Base-by-base conservation (phyloP, 2,888 invertebrate species). In the Allygus modestus region DNA sequence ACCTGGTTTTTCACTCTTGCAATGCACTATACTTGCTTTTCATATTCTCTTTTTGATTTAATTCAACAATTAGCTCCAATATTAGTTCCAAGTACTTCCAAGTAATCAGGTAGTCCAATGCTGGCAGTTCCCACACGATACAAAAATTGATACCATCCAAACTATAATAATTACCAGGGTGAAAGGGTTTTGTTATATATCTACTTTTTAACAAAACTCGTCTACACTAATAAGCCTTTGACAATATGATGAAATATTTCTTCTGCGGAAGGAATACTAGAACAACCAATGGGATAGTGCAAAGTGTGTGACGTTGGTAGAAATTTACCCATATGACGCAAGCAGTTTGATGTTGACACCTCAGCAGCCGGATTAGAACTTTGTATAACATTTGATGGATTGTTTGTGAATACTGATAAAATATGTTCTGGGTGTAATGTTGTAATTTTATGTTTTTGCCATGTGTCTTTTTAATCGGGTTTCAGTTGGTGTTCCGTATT, bases 301-400 rank as follows among this genome's bases (percentile, higher is more conserved):
- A 77, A 77, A 20, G 75, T 77, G 75, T 43, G 41, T 77, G 75
- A 77, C 75, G 75, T 77, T 41, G 4, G 17, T 51, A 12, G 46
- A 0, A 77, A 46, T 17, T 43, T 33, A 1, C 28, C 69, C 37
- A 71, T 11, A 77, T 77, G 75, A 77, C 31, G 75, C 46, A 77
- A 77, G 17, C 73, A 41, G n/a, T n/a, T 46, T 28, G 26, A 77
- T 41, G 46, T 77, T 77, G 75, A 77, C 75, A 77, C 26, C 26
- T 77, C 75, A 46, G 46, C 75, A 46, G 28, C 23, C 33, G 26
- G 43, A 71, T 41, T 17, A 41, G 37, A 71, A 33, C 23, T 15
- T 71, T 71, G 41, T 71, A 71, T 20, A 71, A 71, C 71, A 17
- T 69, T 26, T 9, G 15, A 28, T 11, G 1, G 20, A 33, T 1